These are phyloP conservation scores for Phaonia tiefii DNA, from an alignment of 2,888 invertebrate genomes.

Conservation along the genomic window DNA sequence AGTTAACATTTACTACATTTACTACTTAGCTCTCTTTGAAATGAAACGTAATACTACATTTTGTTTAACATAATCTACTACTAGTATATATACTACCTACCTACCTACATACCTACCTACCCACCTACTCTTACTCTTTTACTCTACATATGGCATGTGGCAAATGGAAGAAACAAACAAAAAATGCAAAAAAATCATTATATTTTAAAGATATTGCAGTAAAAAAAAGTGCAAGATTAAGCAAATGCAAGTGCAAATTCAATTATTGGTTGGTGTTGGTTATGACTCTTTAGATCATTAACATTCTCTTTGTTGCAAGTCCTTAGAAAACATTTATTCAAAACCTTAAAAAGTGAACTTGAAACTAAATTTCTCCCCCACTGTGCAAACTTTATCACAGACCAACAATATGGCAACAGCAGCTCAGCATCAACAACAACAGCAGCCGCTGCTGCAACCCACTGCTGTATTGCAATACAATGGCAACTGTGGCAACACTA, in stretches of 20 bases:
- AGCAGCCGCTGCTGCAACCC: conserved; percentile 65
- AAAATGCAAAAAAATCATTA: too few species aligned
- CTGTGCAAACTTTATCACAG: conserved; percentile 67
- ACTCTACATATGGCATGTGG: conserved; percentile 58
- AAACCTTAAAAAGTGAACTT: neutral
- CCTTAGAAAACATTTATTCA: conserved; percentile 33
- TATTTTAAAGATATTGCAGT: conserved; percentile 1
- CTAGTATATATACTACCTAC: too few species aligned
- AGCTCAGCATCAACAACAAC: too few species aligned
- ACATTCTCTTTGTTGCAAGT: conserved; percentile 52
- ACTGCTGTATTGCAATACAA: conserved; percentile 57
- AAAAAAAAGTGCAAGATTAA: conserved; percentile 18
- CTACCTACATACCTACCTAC: too few species aligned
- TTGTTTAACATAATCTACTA: too few species aligned
- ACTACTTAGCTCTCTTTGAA: neutral
- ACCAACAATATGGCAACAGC: conserved; percentile 71
- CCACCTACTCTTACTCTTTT: neutral
- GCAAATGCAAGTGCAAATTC: neutral
- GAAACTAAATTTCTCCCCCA: conserved; percentile 53
- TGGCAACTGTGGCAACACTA: conserved; percentile 47
- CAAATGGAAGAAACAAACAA: conserved; percentile 29
- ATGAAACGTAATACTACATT: too few species aligned
- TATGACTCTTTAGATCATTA: conserved; percentile 47
- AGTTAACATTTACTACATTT: neutral
- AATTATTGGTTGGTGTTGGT: conserved; percentile 64